Evolutionary conservation across 2,797 vertebrate species (phyloP), one percentile per base, ranked within the genome.

Genomic region (Epinephelus awoara): DNA sequence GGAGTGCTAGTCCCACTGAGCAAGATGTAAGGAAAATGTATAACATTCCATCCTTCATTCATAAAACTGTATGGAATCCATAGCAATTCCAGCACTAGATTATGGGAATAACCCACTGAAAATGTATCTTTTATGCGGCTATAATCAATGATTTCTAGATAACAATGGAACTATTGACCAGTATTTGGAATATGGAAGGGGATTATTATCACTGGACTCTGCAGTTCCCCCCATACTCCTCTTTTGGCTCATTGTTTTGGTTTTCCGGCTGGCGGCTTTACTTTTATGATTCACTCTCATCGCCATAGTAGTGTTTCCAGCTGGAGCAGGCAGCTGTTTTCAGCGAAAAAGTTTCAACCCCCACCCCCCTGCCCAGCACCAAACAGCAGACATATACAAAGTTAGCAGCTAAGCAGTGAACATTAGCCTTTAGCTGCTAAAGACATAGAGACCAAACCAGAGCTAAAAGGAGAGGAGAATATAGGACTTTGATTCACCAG

Each of bases 11-110:
- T 72, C 67, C 76, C 18, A 5, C 51, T 34, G 25, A 80, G 79
- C 49, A 67, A 80, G 65, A 86, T 68, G 40, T 61, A 63, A 47
- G 63, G 47, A 49, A 56, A 61, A 55, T 49, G 27, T 17, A 55
- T 3, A 23, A 29, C 29, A 38, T 59, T n/a, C 5, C 6, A 42
- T 58, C 69, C 18, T 68, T 61, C 13, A 27, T 85, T 86, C 63
- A 75, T 65, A 68, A 79, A 84, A 38, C 57, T 2, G 1, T 34
- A n/a, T 23, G 1, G 4, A 58, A 52, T 69, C 52, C 38, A n/a
- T 54, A 52, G 58, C 4, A 19, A 50, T 46, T 18, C 46, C 3
- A 44, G 40, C 29, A 49, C 6, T 4, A 69, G 18, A 49, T 68
- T 56, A n/a, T 69, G 69, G 18, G 44, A 42, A n/a, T 21, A 25